Conservation (phyloP, 1,140 invertebrate genomes). For the Patella vulgata region DNA sequence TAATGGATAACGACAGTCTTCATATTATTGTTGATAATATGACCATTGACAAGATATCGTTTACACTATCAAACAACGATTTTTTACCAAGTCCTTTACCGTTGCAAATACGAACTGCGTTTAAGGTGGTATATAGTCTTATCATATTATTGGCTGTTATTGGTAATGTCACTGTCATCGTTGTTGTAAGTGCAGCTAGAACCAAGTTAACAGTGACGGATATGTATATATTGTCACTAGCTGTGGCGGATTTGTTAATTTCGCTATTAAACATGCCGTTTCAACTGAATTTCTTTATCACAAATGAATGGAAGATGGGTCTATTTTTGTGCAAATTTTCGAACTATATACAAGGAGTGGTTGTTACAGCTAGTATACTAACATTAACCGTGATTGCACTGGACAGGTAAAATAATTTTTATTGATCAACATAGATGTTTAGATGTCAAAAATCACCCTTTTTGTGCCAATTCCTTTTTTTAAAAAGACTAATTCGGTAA, state of each 20-base stretch:
- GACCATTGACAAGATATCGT: not conserved
- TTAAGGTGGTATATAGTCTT: conserved; percentile 33
- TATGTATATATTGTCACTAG: conserved; percentile 58
- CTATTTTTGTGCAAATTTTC: conserved; percentile 45
- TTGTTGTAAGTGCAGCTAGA: conserved; percentile 32
- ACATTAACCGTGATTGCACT: conserved; percentile 48
- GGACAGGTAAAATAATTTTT: conserved; percentile 38
- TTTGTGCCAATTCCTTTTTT: no score
- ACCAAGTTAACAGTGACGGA: conserved; percentile 50
- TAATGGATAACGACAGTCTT: no score
- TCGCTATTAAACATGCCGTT: conserved; percentile 51
- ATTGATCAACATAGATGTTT: not conserved
- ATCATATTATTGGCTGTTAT: conserved; percentile 46
- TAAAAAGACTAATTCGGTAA: no score
- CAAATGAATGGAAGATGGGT: conserved; percentile 44
- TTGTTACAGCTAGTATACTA: conserved; percentile 47
- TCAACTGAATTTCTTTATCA: conserved; percentile 39
- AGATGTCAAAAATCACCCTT: no score
- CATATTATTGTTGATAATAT: no score
- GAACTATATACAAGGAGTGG: conserved; percentile 42
- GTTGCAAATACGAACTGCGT: conserved; percentile 15
- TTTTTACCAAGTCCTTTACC: conserved; percentile 40
- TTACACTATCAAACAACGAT: conserved; percentile 11
- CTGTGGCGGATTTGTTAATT: conserved; percentile 39
- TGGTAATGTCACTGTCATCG: conserved; percentile 40